Evolutionary conservation across 2,888 invertebrate genomes (phyloP).

Genomic region (Eledona agricola): DNA sequence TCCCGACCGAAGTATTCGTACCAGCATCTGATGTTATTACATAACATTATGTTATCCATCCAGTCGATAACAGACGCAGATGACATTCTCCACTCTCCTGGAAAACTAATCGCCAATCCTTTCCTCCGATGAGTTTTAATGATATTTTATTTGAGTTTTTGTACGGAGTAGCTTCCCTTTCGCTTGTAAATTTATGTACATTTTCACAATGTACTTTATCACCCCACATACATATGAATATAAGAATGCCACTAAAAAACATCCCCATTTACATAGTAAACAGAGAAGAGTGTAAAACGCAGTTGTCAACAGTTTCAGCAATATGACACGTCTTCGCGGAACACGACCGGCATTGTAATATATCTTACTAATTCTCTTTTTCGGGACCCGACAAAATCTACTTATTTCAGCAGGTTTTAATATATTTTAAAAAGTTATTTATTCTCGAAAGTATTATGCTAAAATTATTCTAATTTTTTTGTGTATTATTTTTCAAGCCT

Average conservation of each 20-base stretch:
- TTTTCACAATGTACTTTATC: too few relatives aligned
- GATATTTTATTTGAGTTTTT: neutral
- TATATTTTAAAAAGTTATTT: conserved; percentile 25
- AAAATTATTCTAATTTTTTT: too few relatives aligned
- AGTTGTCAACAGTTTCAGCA: conserved; percentile 24
- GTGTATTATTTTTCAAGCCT: too few relatives aligned
- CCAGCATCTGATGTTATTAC: conserved; percentile 45
- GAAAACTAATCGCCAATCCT: too few relatives aligned
- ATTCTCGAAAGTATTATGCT: too few relatives aligned
- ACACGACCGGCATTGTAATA: conserved; percentile 16
- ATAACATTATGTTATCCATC: conserved; percentile 44
- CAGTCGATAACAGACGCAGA: conserved; percentile 39
- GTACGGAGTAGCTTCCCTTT: too few relatives aligned
- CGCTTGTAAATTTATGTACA: too few relatives aligned
- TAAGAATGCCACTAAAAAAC: conserved; percentile 19
- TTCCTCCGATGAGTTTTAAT: too few relatives aligned
- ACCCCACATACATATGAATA: conserved; percentile 3
- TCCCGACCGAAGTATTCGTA: conserved; percentile 43
- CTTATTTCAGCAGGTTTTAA: conserved; percentile 16
- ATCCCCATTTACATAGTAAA: conserved; percentile 21
- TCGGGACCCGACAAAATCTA: conserved; percentile 8
- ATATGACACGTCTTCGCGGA: conserved; percentile 17
- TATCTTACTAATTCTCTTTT: conserved; percentile 18
- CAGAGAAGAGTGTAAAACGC: conserved; percentile 23
- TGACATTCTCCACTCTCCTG: neutral